Conservation (phyloP, 2,113 vertebrate genomes). For the Bufo bufo region DNA sequence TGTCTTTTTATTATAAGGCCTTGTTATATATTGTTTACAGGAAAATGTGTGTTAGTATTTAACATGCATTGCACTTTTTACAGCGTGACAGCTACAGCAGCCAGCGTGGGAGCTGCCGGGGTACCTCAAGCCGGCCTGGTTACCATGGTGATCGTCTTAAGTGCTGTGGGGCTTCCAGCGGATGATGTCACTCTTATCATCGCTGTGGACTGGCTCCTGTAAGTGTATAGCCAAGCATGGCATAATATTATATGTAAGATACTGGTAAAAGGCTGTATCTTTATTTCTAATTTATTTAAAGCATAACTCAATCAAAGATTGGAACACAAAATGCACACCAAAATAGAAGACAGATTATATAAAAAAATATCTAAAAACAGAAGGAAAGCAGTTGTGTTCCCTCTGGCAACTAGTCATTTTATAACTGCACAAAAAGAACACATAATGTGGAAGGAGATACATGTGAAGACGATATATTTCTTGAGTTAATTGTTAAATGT, state of each 20-base stretch:
- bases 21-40: too few species aligned
- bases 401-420: slow-evolving; percentile 1
- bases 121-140: slow-evolving; percentile 96
- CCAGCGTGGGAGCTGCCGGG: slow-evolving; percentile 94
- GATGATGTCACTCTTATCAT: slow-evolving; percentile 95
- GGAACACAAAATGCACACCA: neutral
- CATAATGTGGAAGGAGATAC: neutral
- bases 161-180: slow-evolving; percentile 89
- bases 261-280: neutral
- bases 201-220: slow-evolving; percentile 98
- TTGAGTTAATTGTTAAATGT: neutral
- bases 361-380: neutral
- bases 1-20: too few species aligned
- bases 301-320: neutral
- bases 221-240: slow-evolving; percentile 65
- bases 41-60: slow-evolving; percentile 25
- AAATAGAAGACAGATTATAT: neutral
- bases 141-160: slow-evolving; percentile 98
- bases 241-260: neutral
- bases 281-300: neutral
- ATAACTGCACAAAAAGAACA: neutral
- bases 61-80: slow-evolving; percentile 62
- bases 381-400: neutral
- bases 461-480: neutral
- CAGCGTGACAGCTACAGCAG: slow-evolving; percentile 94